A percentile compares a stretch with the other conserved stretches of the same genome.
phyloP scores from a whole-genome alignment of 2,888 invertebrate genomes.

The Orthosia cruda region DNA sequence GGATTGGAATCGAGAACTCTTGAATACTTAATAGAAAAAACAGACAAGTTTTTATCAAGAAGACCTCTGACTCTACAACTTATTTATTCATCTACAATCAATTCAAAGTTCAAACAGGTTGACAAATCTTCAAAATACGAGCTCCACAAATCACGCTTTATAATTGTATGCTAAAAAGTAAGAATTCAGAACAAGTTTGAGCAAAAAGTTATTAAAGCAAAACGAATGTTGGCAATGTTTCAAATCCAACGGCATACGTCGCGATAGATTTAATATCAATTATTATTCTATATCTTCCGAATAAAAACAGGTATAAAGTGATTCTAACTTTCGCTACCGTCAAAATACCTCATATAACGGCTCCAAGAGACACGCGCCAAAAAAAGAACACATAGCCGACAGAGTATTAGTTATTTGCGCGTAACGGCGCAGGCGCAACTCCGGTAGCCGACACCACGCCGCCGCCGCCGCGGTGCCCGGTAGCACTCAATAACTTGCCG shows the following conservation, averaged over 20 bases:
- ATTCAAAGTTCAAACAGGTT: slow-evolving; percentile 56
- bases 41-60: slow-evolving; percentile 7
- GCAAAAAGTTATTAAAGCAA: slow-evolving; percentile 50
- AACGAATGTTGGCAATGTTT: slow-evolving; percentile 59
- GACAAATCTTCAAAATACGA: slow-evolving; percentile 47
- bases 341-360: slow-evolving; percentile 87
- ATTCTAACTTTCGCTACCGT: slow-evolving; percentile 89
- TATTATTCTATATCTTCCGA: slow-evolving; percentile 69
- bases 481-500: slow-evolving; percentile 84
- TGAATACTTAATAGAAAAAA: slow-evolving; percentile 15
- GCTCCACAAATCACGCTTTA: slow-evolving; percentile 45
- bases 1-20: not conserved
- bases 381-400: slow-evolving; percentile 83
- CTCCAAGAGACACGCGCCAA: slow-evolving; percentile 89
- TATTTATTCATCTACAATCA: slow-evolving; percentile 47
- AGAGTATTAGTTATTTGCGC: slow-evolving; percentile 87
- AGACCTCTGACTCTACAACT: slow-evolving; percentile 34
- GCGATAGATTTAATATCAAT: slow-evolving; percentile 69
- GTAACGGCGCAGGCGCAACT: slow-evolving; percentile 86
- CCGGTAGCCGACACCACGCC: slow-evolving; percentile 79
- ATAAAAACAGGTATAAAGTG: slow-evolving; percentile 83
- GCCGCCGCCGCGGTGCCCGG: slow-evolving; percentile 70
- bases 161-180: slow-evolving; percentile 51
- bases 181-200: slow-evolving; percentile 54
- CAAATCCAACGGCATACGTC: slow-evolving; percentile 60